Evolutionary conservation across 2,797 vertebrate genomes (phyloP), one percentile per base, ranked within the genome.

Genomic region (Sebastolobus alascanus): DNA sequence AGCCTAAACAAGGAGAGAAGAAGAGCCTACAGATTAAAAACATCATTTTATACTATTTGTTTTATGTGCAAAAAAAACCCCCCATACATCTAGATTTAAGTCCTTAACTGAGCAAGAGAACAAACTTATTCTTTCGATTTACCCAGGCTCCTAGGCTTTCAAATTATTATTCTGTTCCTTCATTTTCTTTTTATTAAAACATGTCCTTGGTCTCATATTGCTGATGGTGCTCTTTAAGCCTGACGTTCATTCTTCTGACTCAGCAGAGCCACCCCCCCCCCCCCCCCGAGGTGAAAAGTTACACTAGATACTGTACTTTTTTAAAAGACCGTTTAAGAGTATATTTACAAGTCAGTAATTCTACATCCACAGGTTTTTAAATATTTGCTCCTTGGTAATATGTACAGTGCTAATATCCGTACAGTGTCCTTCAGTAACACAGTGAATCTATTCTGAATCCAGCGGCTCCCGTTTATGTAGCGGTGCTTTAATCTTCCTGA

Each of bases 181-280:
- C 58, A 31, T 86, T 89, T 89, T 83, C 72, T 77, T 82, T 75
- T 85, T 74, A 88, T 76, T 87, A 90, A 84, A 88, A 83, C 70
- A 85, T 68, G 75, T 83, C 88, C 85, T 92, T 83, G 81, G 70
- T 87, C 73, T 89, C 40, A 55, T 84, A 86, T 66, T 85, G 89
- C 90, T 89, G 84, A 88, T 80, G 60, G 67, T 77, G 87, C 86
- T 84, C 55, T 60, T 63, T 16, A 56, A 52, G 55, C 46, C 76
- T 72, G 70, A 80, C 14, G 35, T 63, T 85, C 74, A 58, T 85
- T 88, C 58, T 71, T 80, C 87, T 87, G 84, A 90, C 73, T 85
- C 81, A 88, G 89, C 83, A 91, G 68, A 89, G 60, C 59, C 40
- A 68, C 9, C 38, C 25, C 12, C 38, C 9, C 38, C 25, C 12